These are phyloP conservation scores for Leiothrix lutea DNA, from an alignment of 2,113 vertebrate species.

Conservation along the genomic window DNA sequence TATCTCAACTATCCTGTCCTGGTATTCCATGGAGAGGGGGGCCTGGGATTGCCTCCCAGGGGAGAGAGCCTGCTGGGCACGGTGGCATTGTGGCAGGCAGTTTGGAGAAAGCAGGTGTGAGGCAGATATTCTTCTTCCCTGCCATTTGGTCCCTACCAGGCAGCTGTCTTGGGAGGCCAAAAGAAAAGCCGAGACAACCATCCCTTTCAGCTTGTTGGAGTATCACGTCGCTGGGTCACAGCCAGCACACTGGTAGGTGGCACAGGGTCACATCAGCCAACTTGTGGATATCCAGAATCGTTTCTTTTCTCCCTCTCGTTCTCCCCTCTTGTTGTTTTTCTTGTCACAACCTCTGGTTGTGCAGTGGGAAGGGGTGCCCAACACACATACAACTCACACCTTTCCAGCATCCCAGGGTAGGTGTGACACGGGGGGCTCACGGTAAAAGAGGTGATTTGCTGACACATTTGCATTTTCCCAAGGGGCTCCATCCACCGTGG, in stretches of 20 bases:
- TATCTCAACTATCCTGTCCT: slow-evolving; percentile 51
- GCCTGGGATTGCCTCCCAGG: background rate
- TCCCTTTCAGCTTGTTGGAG: slow-evolving; percentile 20
- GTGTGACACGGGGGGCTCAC: background rate
- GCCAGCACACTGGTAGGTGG: slow-evolving; percentile 39
- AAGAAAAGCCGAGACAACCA: background rate
- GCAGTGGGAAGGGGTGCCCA: background rate
- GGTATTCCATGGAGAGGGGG: slow-evolving; percentile 42
- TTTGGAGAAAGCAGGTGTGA: slow-evolving; percentile 40
- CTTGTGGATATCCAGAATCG: background rate
- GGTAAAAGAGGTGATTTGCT: background rate
- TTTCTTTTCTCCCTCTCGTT: background rate
- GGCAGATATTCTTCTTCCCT: slow-evolving; percentile 7
- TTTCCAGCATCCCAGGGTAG: background rate
- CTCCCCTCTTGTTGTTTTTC: accelerated
- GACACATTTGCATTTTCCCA: slow-evolving; percentile 21
- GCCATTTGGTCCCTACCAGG: slow-evolving; percentile 38
- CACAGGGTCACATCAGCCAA: slow-evolving; percentile 51
- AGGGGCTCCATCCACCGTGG: background rate
- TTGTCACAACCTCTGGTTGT: background rate
- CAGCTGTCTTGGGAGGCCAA: slow-evolving; percentile 36
- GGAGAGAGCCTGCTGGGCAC: background rate
- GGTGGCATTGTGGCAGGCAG: background rate
- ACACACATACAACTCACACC: background rate
- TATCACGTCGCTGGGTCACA: slow-evolving; percentile 23